These are phyloP conservation scores for Tricholauxania praeusta DNA, from an alignment of 2,888 invertebrate species.

Conservation along the genomic window DNA sequence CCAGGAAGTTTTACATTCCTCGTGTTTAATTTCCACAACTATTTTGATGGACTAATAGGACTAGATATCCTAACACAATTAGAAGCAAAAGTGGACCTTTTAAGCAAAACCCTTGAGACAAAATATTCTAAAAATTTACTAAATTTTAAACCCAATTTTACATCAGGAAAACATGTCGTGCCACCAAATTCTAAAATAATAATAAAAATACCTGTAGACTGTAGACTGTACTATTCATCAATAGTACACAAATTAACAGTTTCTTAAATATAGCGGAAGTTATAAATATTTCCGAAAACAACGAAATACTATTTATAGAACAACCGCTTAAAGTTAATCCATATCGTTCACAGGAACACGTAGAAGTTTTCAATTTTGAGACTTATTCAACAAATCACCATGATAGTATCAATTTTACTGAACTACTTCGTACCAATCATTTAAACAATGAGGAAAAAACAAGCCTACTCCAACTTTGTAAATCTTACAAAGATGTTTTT, in stretches of 20 bases:
- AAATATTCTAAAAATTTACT: conserved; percentile 6
- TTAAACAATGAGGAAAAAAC: conserved; percentile 1
- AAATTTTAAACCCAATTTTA: conserved; percentile 24
- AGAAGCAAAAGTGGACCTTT: conserved; percentile 30
- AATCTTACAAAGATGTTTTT: not conserved
- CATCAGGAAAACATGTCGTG: conserved; percentile 20
- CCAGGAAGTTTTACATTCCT: conserved; percentile 33
- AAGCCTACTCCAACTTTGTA: not conserved
- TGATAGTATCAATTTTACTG: not conserved
- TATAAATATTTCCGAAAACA: not conserved
- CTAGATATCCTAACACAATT: conserved; percentile 14
- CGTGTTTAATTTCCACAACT: conserved; percentile 42
- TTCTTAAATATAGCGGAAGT: not conserved
- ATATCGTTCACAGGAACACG: not conserved
- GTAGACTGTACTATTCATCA: not conserved
- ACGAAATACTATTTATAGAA: not conserved
- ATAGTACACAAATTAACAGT: not conserved
- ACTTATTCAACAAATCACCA: not conserved
- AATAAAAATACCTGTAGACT: conserved; percentile 30
- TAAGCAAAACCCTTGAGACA: conserved; percentile 19
- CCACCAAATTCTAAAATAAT: conserved; percentile 24
- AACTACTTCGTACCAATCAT: not conserved
- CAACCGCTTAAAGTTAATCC: not conserved
- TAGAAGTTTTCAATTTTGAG: conserved; percentile 6
- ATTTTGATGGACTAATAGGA: conserved; percentile 30